Evolutionary conservation across 1,140 invertebrate genomes (phyloP).

Genomic region (Rhynchophorus ferrugineus): DNA sequence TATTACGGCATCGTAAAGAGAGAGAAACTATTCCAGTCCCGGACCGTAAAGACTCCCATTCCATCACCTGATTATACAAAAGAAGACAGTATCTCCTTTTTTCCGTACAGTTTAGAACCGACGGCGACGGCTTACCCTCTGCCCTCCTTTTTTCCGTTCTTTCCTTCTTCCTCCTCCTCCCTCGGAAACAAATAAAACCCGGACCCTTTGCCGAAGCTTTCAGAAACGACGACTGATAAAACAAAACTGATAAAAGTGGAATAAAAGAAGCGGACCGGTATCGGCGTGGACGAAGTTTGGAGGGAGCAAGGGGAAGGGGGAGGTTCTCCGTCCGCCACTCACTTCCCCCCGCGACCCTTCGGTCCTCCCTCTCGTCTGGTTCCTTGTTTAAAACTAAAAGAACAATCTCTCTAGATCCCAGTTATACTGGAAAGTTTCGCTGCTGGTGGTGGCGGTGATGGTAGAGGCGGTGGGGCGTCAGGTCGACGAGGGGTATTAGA

Average conservation of each 20-base stretch:
- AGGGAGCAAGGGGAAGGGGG: too few species aligned
- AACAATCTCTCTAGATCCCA: slow-evolving; percentile 24
- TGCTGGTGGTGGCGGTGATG: background rate
- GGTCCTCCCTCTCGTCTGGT: background rate
- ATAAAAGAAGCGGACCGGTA: slow-evolving; percentile 13
- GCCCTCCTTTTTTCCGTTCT: too few species aligned
- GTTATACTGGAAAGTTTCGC: slow-evolving; percentile 18
- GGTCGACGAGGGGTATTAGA: too few species aligned
- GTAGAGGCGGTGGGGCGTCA: background rate
- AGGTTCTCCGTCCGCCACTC: too few species aligned
- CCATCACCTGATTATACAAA: too few species aligned
- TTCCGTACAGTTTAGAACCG: too few species aligned
- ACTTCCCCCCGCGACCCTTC: background rate
- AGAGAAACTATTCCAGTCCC: too few species aligned
- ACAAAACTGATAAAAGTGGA: slow-evolving; percentile 22
- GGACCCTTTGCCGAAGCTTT: background rate
- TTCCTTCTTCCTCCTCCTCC: background rate
- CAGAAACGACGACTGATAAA: slow-evolving; percentile 11
- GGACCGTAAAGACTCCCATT: too few species aligned
- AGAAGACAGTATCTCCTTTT: too few species aligned
- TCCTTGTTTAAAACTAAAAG: slow-evolving; percentile 22
- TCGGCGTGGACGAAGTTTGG: slow-evolving; percentile 5
- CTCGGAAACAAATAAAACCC: slow-evolving; percentile 2
- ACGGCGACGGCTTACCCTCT: too few species aligned
- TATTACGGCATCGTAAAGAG: too few species aligned